Evolutionary conservation across 2,888 invertebrate species (phyloP).

Genomic region (Philhelius pedissequus): DNA sequence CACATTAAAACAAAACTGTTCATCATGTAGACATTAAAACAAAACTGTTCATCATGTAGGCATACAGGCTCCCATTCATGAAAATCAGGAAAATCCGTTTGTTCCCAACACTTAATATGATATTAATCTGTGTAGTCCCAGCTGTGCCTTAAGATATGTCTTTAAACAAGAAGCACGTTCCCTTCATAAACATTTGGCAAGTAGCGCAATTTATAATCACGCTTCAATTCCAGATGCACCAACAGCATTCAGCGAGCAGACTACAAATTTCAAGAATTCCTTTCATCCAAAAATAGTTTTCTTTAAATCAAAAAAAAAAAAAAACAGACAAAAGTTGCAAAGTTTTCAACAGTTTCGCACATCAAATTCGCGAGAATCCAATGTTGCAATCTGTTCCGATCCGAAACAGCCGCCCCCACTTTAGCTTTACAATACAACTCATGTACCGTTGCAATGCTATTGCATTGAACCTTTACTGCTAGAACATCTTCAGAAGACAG

Average conservation of each 20-base stretch:
- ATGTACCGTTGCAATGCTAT: background rate
- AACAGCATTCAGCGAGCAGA: conserved; percentile 40
- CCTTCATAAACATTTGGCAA: conserved; percentile 46
- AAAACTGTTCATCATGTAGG: background rate
- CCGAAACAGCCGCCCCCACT: background rate
- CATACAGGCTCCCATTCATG: background rate
- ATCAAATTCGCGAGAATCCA: conserved; percentile 53
- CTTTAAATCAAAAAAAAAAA: conserved; percentile 10
- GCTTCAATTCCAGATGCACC: conserved; percentile 66
- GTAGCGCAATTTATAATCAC: conserved; percentile 57
- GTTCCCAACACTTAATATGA: background rate
- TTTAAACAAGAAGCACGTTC: conserved; percentile 37
- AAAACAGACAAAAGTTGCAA: conserved; percentile 32
- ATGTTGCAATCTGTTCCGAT: conserved; percentile 58
- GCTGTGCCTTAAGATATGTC: conserved; percentile 1
- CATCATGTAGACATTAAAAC: background rate
- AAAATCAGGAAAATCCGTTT: background rate
- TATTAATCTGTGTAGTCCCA: conserved; percentile 12
- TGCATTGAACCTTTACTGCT: conserved; percentile 53
- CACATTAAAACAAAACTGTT: background rate
- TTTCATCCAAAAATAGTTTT: conserved; percentile 53
- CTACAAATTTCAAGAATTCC: conserved; percentile 53
- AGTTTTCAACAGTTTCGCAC: conserved; percentile 50
- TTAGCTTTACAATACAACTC: background rate
- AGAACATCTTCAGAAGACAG: conserved; percentile 41